These are phyloP conservation scores for Bombyx mori DNA, from an alignment of 1,140 invertebrate genomes.

Conservation along the genomic window ASM3026992v2 NC_085121.1:5176501-5177000, in stretches of 20 bases:
- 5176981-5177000: conserved; percentile 69
- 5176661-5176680: conserved; percentile 70
- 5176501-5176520: conserved; percentile 70
- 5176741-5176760: conserved; percentile 70
- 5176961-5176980: conserved; percentile 68
- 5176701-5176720: conserved; percentile 68
- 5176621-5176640: conserved; percentile 65
- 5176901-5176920: conserved; percentile 67
- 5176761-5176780: conserved; percentile 73
- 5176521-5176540: conserved; percentile 61
- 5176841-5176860: conserved; percentile 77
- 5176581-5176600: conserved; percentile 55
- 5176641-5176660: conserved; percentile 65
- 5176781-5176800: conserved; percentile 64
- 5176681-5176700: conserved; percentile 64
- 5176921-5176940: conserved; percentile 66
- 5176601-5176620: conserved; percentile 66
- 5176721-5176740: conserved; percentile 69
- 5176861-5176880: conserved; percentile 90
- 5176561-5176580: conserved; percentile 59
- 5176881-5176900: conserved; percentile 75
- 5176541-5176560: conserved; percentile 61
- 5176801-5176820: conserved; percentile 62
- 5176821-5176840: conserved; percentile 53
- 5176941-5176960: conserved; percentile 71